Percentiles rank a stretch among this genome's conserved stretches.
These are phyloP conservation scores for Antheraea assamensis DNA, from an alignment of 2,888 invertebrate genomes.

Conservation along the genomic window DNA sequence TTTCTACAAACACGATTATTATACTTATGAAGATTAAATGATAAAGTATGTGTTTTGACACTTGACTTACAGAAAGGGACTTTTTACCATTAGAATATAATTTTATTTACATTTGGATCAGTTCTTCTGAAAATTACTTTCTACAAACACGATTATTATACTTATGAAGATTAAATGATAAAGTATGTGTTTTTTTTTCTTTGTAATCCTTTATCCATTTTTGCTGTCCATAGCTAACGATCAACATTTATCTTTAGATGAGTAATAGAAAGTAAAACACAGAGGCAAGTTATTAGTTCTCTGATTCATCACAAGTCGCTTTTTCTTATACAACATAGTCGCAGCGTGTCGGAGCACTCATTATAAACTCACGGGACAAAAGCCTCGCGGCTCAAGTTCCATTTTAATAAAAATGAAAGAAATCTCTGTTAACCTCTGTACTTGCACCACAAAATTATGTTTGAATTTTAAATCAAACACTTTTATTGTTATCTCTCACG, in stretches of 20 bases:
- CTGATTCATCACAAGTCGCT: constrained; percentile 17
- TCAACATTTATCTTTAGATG: neutral
- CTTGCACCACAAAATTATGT: neutral
- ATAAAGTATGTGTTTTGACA: too few species aligned
- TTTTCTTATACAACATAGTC: constrained; percentile 7
- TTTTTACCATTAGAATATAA: too few species aligned
- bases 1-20: too few species aligned
- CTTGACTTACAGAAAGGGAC: too few species aligned
- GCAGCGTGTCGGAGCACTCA: constrained; percentile 34
- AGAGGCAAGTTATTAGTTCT: neutral
- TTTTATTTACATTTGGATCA: too few species aligned
- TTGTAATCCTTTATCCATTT: too few species aligned
- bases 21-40: too few species aligned
- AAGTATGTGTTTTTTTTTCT: too few species aligned
- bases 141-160: too few species aligned
- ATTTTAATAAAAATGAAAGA: constrained; percentile 49
- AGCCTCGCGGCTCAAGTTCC: constrained; percentile 42
- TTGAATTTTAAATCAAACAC: neutral
- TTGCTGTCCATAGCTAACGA: too few species aligned
- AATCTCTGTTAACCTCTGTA: constrained; percentile 20
- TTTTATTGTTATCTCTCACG: neutral
- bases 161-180: too few species aligned
- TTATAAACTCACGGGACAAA: constrained; percentile 47
- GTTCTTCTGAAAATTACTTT: too few species aligned
- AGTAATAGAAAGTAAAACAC: neutral